Evolutionary conservation across 2,888 invertebrate species (phyloP), one percentile per base, ranked within the genome.

Genomic region (Cryptus viduatorius): DNA sequence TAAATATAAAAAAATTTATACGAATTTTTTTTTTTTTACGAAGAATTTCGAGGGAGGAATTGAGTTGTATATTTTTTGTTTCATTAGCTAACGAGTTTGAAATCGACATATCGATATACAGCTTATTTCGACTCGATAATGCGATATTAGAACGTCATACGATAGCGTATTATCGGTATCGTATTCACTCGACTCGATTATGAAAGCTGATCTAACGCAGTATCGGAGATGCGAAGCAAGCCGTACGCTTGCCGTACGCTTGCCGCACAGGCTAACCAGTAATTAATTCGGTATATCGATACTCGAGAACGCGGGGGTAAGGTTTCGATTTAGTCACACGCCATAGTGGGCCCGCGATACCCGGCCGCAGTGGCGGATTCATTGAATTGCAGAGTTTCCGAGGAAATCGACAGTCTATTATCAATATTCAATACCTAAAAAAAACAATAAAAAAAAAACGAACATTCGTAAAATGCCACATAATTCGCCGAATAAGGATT

Each of bases 211-310:
- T 53, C 53, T 8, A 53, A 53, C 53, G 53, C 12, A 24, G 56
- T 56, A 56, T 56, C 56, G 24, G 56, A 56, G 56, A 24, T 56
- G 24, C 19, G 56, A 56, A 56, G 24, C 56, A 56, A 56, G 24
- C 56, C 56, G 24, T 56, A 10, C 19, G 56, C 56, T n/a, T 29
- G 24, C 56, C 56, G 24, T 56, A 10, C 19, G 56, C 56, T n/a
- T 29, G 14, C 8, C 29, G n/a, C 29, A 14, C 31, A 14, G 14
- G 14, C 37, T 37, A 61, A 37, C 37, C 61, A 5, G n/a, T 61
- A 61, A 61, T 61, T 61, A 31, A 61, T 61, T 61, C 61, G 61
- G 29, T 29, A 31, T 61, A 61, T 61, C 31, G 37, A 61, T 61
- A 31, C 8, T 14, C 29, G 14, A 24, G 12, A 56, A 56, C 24